Base-by-base conservation (phyloP, 2,797 vertebrate genomes). In the Anguilla marmorata region DNA sequence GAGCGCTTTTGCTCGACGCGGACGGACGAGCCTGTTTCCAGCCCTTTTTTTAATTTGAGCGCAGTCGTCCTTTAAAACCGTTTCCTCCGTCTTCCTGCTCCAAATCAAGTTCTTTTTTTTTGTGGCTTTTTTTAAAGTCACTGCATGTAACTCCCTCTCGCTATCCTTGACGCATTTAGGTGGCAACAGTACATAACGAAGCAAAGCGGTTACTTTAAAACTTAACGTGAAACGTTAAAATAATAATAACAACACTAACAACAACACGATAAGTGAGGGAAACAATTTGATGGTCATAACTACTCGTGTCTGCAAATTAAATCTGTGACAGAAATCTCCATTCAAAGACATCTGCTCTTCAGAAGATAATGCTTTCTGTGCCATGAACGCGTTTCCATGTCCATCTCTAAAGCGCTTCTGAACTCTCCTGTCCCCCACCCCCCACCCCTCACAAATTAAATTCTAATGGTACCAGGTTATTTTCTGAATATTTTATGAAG, bases 191-290 rank as follows among this genome's bases (percentile, higher is more conserved):
- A 74, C 19, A 74, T 86, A 54, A 54, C 19, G 14, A 54, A 74
- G 45, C 33, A 9, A 66, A 52, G 21, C 12, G 66, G n/a, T 27
- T 16, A 69, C 56, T 85, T 69, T 48, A 37, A 86, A 86, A 72
- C 37, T 9, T 37, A 52, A 72, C 85, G 16, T 50, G 52, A 87
- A 88, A 85, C 24, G 19, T 66, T 60, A 30, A 89, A 85, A 87
- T 27, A 86, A 86, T 79, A 87, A 91, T 93, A 1, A 80, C 66
- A 85, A 12, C 8, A 58, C 45, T 66, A 1, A 83, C n/a, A 54
- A 41, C 63, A 60, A 4, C 0, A 54, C 21, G 12, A 63, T 30
- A 11, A 9, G 79, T 24, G 45, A 24, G 16, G 5, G 45, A 82
- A 60, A 89, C 37, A 83, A 52, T 87, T 87, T 85, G 37, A 37